Percentiles rank a stretch among this genome's conserved stretches.
phyloP scores from a whole-genome alignment of 2,113 vertebrate genomes.

The Barnardius zonarius region DNA sequence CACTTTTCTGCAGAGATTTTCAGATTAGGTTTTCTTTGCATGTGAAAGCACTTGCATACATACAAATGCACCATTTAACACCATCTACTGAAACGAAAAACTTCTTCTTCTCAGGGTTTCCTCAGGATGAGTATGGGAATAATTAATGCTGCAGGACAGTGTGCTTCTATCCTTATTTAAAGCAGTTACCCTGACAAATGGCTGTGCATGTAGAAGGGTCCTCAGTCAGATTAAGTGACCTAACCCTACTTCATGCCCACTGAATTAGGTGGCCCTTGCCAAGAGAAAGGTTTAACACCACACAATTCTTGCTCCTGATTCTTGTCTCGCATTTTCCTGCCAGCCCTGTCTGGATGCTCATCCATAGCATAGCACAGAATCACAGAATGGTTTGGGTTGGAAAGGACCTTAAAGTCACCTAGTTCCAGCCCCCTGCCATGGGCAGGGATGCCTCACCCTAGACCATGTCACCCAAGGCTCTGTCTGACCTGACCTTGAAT shows the following conservation, averaged over 20 bases:
- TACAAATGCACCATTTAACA: constrained; percentile 16
- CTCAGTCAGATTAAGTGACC: not conserved
- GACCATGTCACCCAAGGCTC: not conserved
- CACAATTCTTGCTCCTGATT: not conserved
- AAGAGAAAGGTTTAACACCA: not conserved
- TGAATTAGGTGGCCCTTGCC: not conserved
- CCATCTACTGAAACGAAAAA: not conserved
- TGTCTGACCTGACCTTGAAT: not conserved
- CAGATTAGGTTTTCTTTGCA: constrained; percentile 19
- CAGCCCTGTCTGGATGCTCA: not conserved
- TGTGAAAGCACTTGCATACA: not conserved
- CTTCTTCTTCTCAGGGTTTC: not conserved
- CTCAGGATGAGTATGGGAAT: not conserved
- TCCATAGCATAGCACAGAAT: not conserved
- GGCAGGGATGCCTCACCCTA: not conserved
- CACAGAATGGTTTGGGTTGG: not conserved
- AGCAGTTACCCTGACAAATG: not conserved
- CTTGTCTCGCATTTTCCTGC: not conserved
- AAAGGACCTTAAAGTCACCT: not conserved
- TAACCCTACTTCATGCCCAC: not conserved
- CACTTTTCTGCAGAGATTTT: constrained; percentile 22
- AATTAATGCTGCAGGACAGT: not conserved
- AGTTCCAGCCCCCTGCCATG: not conserved
- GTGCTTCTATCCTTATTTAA: not conserved
- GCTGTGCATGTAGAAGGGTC: not conserved